Base-by-base conservation (phyloP, 1,140 invertebrate species). In the Akabosia matsudoensis region DNA sequence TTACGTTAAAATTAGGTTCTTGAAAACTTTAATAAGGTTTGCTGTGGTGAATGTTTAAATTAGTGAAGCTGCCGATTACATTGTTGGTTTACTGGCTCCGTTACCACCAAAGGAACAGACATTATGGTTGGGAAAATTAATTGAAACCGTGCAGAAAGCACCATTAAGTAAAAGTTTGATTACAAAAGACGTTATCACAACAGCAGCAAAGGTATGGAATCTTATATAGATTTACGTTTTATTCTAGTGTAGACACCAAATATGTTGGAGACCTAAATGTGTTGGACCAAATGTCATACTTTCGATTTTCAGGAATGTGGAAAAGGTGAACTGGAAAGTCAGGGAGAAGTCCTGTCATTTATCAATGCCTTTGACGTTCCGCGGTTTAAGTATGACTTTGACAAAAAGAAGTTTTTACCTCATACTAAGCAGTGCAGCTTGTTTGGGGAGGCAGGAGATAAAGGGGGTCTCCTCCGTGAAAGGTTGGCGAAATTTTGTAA, bases 291-390 rank as follows among this genome's bases (percentile, higher is more conserved):
- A 76, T 14, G 71, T 24, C 37, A 45, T 37, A 51, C 24, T 78
- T 74, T 74, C 34, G 37, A 79, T 10, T 83, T 83, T n/a, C 77
- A 88, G 86, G 90, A 91, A 84, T 91, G 90, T 80, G 90, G 91
- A 64, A 86, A 88, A 33, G 88, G 88, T 76, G 89, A 91, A 14
- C 86, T 90, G 33, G 91, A 93, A 83, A 90, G 92, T 73, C 88
- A 90, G 52, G 93, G 94, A 84, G 90, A 92, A 4, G 83, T 94
- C 1, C 89, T 97, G 24, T 90, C 88, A 83, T 89, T 96, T 0
- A 94, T 97, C 74, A 88, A 91, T 86, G 91, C 91, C 0, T 94
- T 92, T 83, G 89, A 90, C 54, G 88, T 95, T 30, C 94, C 94
- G 1, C 91, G 91, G 85, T 88, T 92, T 74, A 85, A 85, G n/a